Conservation (phyloP, 1,140 invertebrate species). For the Lordiphosa mommai region DNA sequence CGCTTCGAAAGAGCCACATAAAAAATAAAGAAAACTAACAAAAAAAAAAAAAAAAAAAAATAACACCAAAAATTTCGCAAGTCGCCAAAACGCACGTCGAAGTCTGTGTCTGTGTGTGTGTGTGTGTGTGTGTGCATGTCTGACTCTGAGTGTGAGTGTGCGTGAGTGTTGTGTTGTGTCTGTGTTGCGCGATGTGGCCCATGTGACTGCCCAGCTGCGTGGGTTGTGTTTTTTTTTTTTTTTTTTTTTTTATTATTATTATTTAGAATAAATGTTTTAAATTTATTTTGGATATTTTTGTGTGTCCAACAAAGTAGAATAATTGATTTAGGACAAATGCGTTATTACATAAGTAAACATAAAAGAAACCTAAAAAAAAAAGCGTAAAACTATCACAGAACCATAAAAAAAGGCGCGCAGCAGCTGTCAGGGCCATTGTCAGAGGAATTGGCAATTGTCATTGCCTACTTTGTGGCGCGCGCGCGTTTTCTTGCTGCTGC, state of each 20-base stretch:
- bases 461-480: conserved; percentile 41
- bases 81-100: conserved; percentile 6
- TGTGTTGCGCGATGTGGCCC: conserved; percentile 26
- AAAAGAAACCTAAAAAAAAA: background rate
- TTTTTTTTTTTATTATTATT: conserved; percentile 20
- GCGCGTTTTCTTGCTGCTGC: conserved; percentile 44
- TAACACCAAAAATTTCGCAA: conserved; percentile 14
- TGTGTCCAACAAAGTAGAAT: conserved; percentile 1
- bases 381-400: background rate
- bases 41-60: background rate
- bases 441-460: conserved; percentile 9
- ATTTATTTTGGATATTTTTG: background rate
- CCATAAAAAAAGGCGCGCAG: conserved; percentile 3
- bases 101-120: conserved; percentile 8
- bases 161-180: conserved; percentile 14
- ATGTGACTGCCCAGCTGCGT: conserved; percentile 54
- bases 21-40: background rate
- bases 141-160: conserved; percentile 22
- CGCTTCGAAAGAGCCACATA: conserved; percentile 27
- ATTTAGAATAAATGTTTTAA: conserved; percentile 11
- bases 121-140: conserved; percentile 11
- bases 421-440: conserved; percentile 31
- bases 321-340: too few species aligned
- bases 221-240: conserved; percentile 26
- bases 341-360: background rate